Base-by-base conservation (phyloP, 2,113 vertebrate species). In the Naja naja region DNA sequence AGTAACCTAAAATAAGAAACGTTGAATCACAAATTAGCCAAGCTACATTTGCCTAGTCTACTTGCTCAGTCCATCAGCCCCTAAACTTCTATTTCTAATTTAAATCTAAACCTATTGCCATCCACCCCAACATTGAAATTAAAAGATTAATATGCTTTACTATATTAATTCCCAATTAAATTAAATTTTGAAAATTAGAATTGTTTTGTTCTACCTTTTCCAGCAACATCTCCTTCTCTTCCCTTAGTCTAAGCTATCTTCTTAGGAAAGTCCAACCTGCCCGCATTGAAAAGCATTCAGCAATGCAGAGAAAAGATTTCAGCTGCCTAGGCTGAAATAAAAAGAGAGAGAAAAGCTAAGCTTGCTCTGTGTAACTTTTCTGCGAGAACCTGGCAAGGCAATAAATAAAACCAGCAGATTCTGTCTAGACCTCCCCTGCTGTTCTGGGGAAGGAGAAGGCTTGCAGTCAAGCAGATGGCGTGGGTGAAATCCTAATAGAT, bases 361-460 rank as follows among this genome's bases (percentile, higher is more conserved):
- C 93, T 12, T 89, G 64, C 95, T 94, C 89, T 94, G 94, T 94
- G 64, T 94, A 96, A 91, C 91, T 95, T 87, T 96, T 93, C 95
- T 93, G 94, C 94, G 93, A 93, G 91, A 94, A 95, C 94, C 95
- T 95, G 93, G 94, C 94, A 87, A 94, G 87, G 87, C 25, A 9
- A 52, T 87, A 89, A 43, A 93, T 94, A 95, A 93, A 52, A 93
- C 95, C 93, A 93, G 96, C 94, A 93, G 93, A 94, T 95, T 89
- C 95, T 95, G 96, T 96, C 96, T 96, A 97, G 97, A 97, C 96
- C 94, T 96, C 96, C 96, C 96, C 96, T 96, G 96, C 97, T 96
- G 97, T 94, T 97, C 95, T 81, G 95, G 94, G 96, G 69, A 97
- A 96, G 91, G 93, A 88, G 92, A 95, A 94, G 92, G 91, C 85